Evolutionary conservation across 2,113 vertebrate genomes (phyloP), one percentile per base, ranked within the genome.

Genomic region (Synchiropus splendidus): DNA sequence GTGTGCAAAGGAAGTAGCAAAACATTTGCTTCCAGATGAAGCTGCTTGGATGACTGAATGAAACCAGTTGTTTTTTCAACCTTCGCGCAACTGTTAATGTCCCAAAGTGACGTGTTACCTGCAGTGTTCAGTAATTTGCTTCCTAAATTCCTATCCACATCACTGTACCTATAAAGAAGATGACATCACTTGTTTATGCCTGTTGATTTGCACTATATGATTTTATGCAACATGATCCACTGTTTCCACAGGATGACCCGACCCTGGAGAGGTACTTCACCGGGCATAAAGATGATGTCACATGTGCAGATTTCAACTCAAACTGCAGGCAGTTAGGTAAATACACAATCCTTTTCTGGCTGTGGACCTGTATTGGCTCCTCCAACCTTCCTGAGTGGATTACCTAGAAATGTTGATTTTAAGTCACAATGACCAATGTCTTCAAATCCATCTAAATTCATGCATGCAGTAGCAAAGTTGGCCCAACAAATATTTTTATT

Each of bases 241-340:
- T 53, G 12, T 52, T 16, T 0, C 61, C 70, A 6, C 57, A 88
- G 86, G 83, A 86, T 39, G 85, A 88, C 39, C 85, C 85, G 2
- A 60, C 58, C 10, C 59, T 88, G 10, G 77, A 80, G 41, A 71
- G 82, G 40, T 64, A 81, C 48, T 84, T 87, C 46, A 84, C 71
- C 54, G 85, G 83, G 1, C 86, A 88, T 16, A 86, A 73, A 58
- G 82, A 74, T 52, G 70, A 67, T 2, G 75, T 87, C 18, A 86
- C 79, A 2, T 86, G 83, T 54, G 53, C 73, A 36, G 80, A 87
- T 70, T 87, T 88, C 63, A 86, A 37, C 49, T 80, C 86, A 14
- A 85, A 77, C 40, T 10, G 61, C 49, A 85, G 81, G 50, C 81
- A 87, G 16, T 63, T 88, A 16, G 85, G 86, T 88, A 79, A 57